phyloP scores from a whole-genome alignment of 2,797 vertebrate species.

The Galagoides demidoff region DNA sequence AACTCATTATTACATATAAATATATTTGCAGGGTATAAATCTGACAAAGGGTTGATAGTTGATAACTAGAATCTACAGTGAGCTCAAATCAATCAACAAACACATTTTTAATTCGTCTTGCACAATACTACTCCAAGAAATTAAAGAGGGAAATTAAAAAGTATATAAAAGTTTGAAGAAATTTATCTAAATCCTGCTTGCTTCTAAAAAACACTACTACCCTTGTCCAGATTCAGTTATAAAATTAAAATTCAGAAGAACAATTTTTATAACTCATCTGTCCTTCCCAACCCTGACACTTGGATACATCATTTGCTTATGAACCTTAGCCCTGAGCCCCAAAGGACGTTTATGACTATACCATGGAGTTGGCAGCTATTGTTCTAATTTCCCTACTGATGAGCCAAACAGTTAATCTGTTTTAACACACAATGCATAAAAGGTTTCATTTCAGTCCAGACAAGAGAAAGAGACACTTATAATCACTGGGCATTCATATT shows the following conservation, averaged over 20 bases:
- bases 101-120: neutral
- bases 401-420: conserved; percentile 86
- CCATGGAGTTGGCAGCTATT: conserved; percentile 67
- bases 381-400: conserved; percentile 82
- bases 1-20: neutral
- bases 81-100: too few species aligned
- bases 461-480: conserved; percentile 86
- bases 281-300: conserved; percentile 57
- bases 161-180: neutral
- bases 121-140: conserved; percentile 9
- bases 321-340: conserved; percentile 70
- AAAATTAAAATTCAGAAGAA: conserved; percentile 69
- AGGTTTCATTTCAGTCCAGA: conserved; percentile 86
- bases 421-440: conserved; percentile 87
- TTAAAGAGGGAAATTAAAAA: neutral
- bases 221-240: conserved; percentile 4
- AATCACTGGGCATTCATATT: conserved; percentile 86
- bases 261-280: conserved; percentile 53
- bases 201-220: conserved; percentile 31
- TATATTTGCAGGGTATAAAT: neutral
- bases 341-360: conserved; percentile 76
- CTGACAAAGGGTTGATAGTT: too few species aligned
- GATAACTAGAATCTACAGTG: too few species aligned
- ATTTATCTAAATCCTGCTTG: neutral
- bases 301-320: conserved; percentile 46